These are phyloP conservation scores for Coccyzus lansbergi DNA, from an alignment of 2,797 vertebrate genomes.

Conservation along the genomic window DNA sequence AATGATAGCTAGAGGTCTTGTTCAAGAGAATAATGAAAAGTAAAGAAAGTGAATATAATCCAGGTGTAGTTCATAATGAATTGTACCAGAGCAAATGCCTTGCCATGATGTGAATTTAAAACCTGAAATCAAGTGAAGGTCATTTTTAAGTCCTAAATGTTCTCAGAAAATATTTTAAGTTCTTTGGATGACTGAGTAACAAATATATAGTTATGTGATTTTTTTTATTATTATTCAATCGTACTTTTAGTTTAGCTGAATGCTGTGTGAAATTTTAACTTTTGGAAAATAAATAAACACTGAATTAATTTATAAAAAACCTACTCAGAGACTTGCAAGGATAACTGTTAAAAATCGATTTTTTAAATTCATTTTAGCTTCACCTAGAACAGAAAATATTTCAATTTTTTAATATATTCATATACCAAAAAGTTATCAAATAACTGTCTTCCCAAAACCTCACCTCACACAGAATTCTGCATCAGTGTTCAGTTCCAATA, in stretches of 20 bases:
- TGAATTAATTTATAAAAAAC: neutral
- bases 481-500: neutral
- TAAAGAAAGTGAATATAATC: conserved; percentile 23
- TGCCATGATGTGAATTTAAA: neutral
- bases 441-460: neutral
- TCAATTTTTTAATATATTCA: neutral
- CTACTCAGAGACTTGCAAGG: neutral
- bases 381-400: neutral
- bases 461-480: neutral
- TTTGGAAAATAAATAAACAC: neutral
- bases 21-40: conserved; percentile 20
- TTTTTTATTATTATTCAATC: neutral
- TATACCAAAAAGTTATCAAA: neutral
- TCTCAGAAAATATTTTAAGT: neutral
- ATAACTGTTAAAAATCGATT: neutral
- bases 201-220: neutral
- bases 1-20: conserved; percentile 11
- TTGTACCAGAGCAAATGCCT: conserved; percentile 15
- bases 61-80: neutral
- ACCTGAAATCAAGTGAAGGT: neutral
- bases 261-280: neutral
- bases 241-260: neutral
- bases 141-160: neutral
- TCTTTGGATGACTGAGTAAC: neutral
- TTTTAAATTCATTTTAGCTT: neutral